Conservation (phyloP, 2,113 vertebrate genomes). For the Trachemys scripta region DNA sequence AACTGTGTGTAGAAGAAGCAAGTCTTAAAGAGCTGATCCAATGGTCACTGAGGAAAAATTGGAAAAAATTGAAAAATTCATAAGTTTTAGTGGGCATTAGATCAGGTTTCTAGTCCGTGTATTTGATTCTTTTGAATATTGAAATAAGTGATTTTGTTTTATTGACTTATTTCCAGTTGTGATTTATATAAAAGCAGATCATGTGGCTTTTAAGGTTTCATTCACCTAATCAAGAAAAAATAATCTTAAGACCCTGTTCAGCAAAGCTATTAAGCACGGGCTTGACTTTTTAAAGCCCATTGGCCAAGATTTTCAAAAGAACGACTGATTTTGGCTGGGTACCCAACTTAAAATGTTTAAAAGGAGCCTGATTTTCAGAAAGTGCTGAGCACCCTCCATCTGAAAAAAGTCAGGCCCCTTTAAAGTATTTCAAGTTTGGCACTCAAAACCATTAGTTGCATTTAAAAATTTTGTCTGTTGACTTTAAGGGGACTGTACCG, state of each 20-base stretch:
- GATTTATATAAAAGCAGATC: neutral
- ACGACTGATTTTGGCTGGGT: no score
- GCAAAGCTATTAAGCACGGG: neutral
- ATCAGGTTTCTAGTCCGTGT: neutral
- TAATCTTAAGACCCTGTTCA: no score
- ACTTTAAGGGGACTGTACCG: neutral
- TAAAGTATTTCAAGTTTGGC: no score
- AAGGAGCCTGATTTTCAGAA: no score
- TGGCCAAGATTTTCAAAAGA: neutral
- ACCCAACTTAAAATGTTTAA: no score
- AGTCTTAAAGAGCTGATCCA: neutral
- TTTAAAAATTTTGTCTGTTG: accelerated
- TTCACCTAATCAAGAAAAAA: neutral
- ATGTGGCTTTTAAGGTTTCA: neutral
- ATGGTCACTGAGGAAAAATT: neutral
- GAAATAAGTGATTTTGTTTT: neutral
- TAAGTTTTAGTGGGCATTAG: neutral
- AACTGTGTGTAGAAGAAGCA: neutral
- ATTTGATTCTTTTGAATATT: neutral
- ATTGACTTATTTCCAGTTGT: neutral
- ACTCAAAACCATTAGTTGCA: no score
- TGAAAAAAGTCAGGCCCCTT: no score
- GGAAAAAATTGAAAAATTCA: neutral
- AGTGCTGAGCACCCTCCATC: no score
- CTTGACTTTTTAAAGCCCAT: neutral